Evolutionary conservation across 2,113 vertebrate species (phyloP).

Genomic region (Semicossyphus pulcher): DNA sequence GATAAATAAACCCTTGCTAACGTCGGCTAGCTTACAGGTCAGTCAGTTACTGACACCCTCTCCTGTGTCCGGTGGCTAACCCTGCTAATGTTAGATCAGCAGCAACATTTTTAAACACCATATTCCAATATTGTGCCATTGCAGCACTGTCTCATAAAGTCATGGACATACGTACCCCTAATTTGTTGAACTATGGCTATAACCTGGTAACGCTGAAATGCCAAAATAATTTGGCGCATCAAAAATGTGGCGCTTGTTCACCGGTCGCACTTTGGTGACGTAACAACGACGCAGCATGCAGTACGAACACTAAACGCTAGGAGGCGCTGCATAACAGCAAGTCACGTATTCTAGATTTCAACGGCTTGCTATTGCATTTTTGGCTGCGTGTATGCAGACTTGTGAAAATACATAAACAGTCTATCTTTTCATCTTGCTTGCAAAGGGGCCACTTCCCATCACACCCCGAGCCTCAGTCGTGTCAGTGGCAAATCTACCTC

Average conservation of each 20-base stretch:
- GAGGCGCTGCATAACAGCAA: conserved; percentile 16
- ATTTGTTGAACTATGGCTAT: background rate
- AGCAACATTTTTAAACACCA: background rate
- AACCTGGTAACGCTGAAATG: background rate
- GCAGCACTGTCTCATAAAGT: too few species aligned
- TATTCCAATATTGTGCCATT: background rate
- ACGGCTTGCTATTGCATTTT: too few species aligned
- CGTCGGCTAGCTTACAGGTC: background rate
- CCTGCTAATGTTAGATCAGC: background rate
- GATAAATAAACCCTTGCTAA: background rate
- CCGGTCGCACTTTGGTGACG: conserved; percentile 62
- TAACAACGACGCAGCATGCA: background rate
- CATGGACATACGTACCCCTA: conserved; percentile 33
- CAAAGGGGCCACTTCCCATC: too few species aligned
- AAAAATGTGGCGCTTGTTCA: conserved; percentile 67
- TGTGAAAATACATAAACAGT: too few species aligned
- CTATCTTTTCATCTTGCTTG: too few species aligned
- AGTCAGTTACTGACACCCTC: background rate
- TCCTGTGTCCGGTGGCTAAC: background rate
- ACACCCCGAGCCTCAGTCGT: too few species aligned
- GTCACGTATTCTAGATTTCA: too few species aligned
- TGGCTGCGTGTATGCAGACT: too few species aligned
- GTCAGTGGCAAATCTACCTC: too few species aligned
- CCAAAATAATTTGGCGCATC: conserved; percentile 20
- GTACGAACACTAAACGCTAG: background rate